Conservation (phyloP, 2,797 vertebrate genomes). For the Leuciscus waleckii region DNA sequence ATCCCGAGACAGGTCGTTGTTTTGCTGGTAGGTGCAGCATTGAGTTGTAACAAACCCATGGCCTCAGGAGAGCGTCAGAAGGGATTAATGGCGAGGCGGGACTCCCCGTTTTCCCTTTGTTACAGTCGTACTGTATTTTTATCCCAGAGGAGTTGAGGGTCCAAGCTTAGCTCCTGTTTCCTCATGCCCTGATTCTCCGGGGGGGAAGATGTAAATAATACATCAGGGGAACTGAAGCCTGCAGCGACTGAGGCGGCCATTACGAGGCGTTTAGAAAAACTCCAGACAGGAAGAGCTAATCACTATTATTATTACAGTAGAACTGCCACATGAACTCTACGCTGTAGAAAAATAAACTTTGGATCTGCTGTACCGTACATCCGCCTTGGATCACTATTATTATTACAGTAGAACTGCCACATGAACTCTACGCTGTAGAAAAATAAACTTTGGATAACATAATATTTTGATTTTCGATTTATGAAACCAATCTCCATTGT, state of each 20-base stretch:
- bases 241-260: conserved; percentile 50
- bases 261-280: conserved; percentile 42
- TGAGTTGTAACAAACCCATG: conserved; percentile 81
- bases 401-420: not conserved
- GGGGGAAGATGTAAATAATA: conserved; percentile 75
- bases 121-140: conserved; percentile 75
- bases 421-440: no score
- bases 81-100: conserved; percentile 78
- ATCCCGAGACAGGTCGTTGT: conserved; percentile 73
- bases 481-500: no score
- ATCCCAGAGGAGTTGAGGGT: conserved; percentile 54
- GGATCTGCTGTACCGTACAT: no score
- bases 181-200: conserved; percentile 76
- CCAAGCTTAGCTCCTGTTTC: conserved; percentile 74
- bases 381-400: not conserved
- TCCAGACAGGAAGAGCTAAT: conserved; percentile 65
- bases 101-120: conserved; percentile 81
- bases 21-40: conserved; percentile 78
- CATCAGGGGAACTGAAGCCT: conserved; percentile 68
- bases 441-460: no score
- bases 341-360: no score
- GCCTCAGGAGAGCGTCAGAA: conserved; percentile 79
- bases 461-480: no score
- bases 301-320: not conserved
- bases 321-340: no score